Percentiles rank a stretch among this genome's conserved stretches.
These are phyloP conservation scores for Aradophagus sp. DNA, from an alignment of 1,140 invertebrate species.

Conservation along the genomic window DNA sequence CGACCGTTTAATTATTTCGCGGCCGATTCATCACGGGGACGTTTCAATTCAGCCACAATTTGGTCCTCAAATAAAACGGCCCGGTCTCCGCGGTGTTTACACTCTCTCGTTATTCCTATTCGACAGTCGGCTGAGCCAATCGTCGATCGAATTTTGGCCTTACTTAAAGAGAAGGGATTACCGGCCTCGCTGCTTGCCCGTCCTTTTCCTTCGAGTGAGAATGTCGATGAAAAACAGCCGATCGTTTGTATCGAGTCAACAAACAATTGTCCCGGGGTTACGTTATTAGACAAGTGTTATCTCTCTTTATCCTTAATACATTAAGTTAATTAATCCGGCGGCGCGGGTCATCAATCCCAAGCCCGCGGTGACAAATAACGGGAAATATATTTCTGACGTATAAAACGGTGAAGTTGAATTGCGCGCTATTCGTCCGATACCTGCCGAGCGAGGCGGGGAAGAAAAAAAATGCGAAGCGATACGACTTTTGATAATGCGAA, in stretches of 20 bases:
- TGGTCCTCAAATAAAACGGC: slow-evolving; percentile 6
- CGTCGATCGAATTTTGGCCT: no score
- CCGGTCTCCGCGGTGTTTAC: no score
- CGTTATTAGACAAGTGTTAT: no score
- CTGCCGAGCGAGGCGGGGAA: not conserved
- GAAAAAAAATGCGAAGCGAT: slow-evolving; percentile 14
- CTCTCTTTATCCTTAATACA: not conserved
- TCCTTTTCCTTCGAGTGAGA: no score
- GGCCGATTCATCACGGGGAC: slow-evolving; percentile 56
- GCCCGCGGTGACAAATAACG: slow-evolving; percentile 9
- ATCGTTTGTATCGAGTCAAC: no score
- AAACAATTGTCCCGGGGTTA: no score
- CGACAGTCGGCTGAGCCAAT: no score
- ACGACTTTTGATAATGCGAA: slow-evolving; percentile 19
- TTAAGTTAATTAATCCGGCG: slow-evolving; percentile 5
- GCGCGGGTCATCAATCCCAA: slow-evolving; percentile 5
- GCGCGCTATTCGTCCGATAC: not conserved
- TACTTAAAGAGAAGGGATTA: no score
- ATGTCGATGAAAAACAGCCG: no score
- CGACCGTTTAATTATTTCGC: slow-evolving; percentile 62
- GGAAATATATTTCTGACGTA: slow-evolving; percentile 12
- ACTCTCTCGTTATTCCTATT: no score
- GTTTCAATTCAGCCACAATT: slow-evolving; percentile 43
- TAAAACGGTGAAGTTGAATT: slow-evolving; percentile 6
- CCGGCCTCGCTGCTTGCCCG: no score